These are phyloP conservation scores for Agriopis aurantiaria DNA, from an alignment of 2,888 invertebrate species.

Conservation along the genomic window DNA sequence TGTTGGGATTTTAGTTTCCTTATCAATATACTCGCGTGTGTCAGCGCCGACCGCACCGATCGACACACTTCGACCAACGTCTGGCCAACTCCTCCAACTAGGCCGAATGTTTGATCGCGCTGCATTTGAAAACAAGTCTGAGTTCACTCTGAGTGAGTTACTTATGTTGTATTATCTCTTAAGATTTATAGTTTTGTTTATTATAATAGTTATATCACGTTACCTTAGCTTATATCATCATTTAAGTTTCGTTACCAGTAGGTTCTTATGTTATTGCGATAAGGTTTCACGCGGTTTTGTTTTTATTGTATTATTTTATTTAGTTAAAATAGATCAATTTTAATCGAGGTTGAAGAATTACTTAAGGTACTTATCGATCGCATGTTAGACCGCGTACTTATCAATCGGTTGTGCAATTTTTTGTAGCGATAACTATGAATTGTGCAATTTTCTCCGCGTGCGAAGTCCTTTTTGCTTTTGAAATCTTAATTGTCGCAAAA, in stretches of 20 bases:
- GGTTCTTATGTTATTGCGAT: slow-evolving; percentile 53
- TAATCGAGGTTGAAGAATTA: slow-evolving; percentile 40
- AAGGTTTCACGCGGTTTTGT: slow-evolving; percentile 38
- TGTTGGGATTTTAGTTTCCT: slow-evolving; percentile 59
- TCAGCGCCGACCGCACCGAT: slow-evolving; percentile 44
- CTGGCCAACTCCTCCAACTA: slow-evolving; percentile 51
- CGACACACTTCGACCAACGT: slow-evolving; percentile 57
- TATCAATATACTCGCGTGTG: slow-evolving; percentile 63
- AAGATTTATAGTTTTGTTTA: slow-evolving; percentile 63
- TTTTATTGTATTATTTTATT: slow-evolving; percentile 36
- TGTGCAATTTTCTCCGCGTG: slow-evolving; percentile 68
- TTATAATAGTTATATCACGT: slow-evolving; percentile 58
- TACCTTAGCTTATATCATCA: slow-evolving; percentile 72
- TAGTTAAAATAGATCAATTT: slow-evolving; percentile 31
- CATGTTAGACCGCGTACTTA: slow-evolving; percentile 60
- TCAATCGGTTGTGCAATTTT: slow-evolving; percentile 62
- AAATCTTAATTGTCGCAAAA: slow-evolving; percentile 84
- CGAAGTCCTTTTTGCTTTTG: slow-evolving; percentile 72
- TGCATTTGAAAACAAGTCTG: slow-evolving; percentile 75
- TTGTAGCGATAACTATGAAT: slow-evolving; percentile 60
- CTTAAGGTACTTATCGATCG: slow-evolving; percentile 50
- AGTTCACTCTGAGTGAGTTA: slow-evolving; percentile 62
- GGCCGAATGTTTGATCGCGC: slow-evolving; percentile 66
- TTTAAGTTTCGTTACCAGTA: slow-evolving; percentile 79
- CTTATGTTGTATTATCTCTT: slow-evolving; percentile 62